phyloP scores from a whole-genome alignment of 2,888 invertebrate genomes.

The Drosophila lacicola region DNA sequence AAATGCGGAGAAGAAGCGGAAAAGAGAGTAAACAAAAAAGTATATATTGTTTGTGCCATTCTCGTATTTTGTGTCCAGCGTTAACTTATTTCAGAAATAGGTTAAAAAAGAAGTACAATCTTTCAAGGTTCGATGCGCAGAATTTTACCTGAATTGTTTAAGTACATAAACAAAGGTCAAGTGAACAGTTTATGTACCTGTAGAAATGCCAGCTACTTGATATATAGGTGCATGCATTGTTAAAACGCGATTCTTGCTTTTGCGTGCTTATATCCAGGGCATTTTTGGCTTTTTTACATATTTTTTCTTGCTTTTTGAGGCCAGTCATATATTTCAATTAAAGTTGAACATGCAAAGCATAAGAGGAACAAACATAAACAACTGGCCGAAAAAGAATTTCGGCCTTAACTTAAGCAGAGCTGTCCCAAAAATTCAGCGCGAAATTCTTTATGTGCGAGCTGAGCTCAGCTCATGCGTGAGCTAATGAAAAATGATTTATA shows the following conservation, averaged over 20 bases:
- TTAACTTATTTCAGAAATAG: constrained; percentile 46
- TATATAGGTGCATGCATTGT: constrained; percentile 1
- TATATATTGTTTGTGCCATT: constrained; percentile 29
- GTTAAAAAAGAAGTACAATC: constrained; percentile 58
- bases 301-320: constrained; percentile 34
- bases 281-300: constrained; percentile 13
- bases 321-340: constrained; percentile 73
- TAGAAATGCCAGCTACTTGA: neutral
- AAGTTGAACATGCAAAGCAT: constrained; percentile 69
- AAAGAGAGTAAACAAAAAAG: constrained; percentile 39
- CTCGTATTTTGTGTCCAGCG: constrained; percentile 24
- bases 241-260: constrained; percentile 48
- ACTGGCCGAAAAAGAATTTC: constrained; percentile 27
- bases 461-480: constrained; percentile 54
- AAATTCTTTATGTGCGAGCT: constrained; percentile 34
- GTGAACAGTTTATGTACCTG: constrained; percentile 48
- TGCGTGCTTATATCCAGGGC: constrained; percentile 47
- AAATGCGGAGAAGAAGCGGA: constrained; percentile 15
- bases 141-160: constrained; percentile 33
- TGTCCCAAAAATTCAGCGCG: constrained; percentile 22
- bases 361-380: constrained; percentile 21
- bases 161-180: constrained; percentile 63
- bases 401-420: constrained; percentile 18
- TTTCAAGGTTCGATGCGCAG: constrained; percentile 69
- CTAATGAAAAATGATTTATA: constrained; percentile 78